phyloP scores from a whole-genome alignment of 2,113 vertebrate species.

The Passerina amoena region DNA sequence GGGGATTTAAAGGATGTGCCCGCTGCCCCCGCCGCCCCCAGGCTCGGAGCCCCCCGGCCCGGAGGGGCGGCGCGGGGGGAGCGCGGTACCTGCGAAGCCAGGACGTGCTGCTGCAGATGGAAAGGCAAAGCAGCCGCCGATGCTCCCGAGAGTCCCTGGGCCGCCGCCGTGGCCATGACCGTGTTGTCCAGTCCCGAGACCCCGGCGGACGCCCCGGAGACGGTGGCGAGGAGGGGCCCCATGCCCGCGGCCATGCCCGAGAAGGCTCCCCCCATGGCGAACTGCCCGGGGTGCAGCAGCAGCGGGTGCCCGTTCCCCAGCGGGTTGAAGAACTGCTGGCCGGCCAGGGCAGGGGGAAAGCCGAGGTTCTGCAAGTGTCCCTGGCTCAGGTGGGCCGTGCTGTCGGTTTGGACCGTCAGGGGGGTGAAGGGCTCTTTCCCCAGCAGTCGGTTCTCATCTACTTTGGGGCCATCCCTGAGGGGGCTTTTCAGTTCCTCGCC shows the following conservation, averaged over 20 bases:
- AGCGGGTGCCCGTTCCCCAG: slow-evolving; percentile 89
- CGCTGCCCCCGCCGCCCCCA: not conserved
- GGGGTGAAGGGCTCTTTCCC: slow-evolving; percentile 88
- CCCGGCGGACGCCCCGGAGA: slow-evolving; percentile 83
- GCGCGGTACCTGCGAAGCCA: slow-evolving; percentile 90
- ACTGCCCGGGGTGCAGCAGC: slow-evolving; percentile 93
- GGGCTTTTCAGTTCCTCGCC: slow-evolving; percentile 87
- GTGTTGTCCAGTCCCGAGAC: slow-evolving; percentile 88
- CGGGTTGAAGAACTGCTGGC: slow-evolving; percentile 95
- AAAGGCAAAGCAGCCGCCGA: slow-evolving; percentile 86
- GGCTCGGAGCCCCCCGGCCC: not conserved
- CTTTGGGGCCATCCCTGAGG: slow-evolving; percentile 79
- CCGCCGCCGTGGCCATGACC: slow-evolving; percentile 83
- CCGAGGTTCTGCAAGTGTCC: slow-evolving; percentile 89
- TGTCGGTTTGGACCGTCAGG: slow-evolving; percentile 90
- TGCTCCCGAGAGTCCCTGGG: slow-evolving; percentile 85
- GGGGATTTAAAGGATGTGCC: not conserved
- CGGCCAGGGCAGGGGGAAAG: slow-evolving; percentile 87
- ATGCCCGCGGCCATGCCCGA: slow-evolving; percentile 92
- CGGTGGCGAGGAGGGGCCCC: slow-evolving; percentile 91
- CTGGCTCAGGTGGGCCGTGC: slow-evolving; percentile 81
- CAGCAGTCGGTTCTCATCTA: slow-evolving; percentile 82
- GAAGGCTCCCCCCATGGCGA: slow-evolving; percentile 94
- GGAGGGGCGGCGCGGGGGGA: not conserved
- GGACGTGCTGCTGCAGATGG: slow-evolving; percentile 95